Conservation (phyloP, 2,888 invertebrate genomes). For the Clanis bilineata region DNA sequence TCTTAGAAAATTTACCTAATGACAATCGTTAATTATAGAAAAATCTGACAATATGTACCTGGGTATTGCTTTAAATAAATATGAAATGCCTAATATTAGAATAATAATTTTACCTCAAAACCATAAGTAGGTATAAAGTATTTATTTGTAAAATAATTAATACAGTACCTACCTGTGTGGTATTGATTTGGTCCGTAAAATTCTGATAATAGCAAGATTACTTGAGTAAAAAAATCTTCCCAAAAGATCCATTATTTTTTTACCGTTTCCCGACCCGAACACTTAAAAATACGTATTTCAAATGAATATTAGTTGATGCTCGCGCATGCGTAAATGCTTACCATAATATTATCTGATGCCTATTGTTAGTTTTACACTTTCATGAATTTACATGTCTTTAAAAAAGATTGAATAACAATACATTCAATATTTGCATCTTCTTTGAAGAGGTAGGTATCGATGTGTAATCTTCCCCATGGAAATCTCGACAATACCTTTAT, state of each 20-base stretch:
- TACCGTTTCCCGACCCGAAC: not conserved
- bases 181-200: not conserved
- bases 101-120: too few relatives aligned
- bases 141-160: too few relatives aligned
- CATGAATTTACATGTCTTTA: not conserved
- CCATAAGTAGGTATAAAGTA: too few relatives aligned
- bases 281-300: not conserved
- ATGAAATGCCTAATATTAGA: too few relatives aligned
- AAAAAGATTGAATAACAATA: not conserved
- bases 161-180: not conserved
- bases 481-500: too few relatives aligned
- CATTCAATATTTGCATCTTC: not conserved
- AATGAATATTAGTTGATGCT: not conserved
- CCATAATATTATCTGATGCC: slow-evolving; percentile 16
- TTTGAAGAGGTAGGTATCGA: too few relatives aligned
- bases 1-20: too few relatives aligned
- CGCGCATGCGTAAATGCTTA: not conserved
- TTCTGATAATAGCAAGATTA: not conserved
- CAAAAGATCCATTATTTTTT: not conserved
- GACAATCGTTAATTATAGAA: too few relatives aligned
- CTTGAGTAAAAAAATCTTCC: not conserved
- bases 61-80: too few relatives aligned
- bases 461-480: not conserved
- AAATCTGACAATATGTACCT: too few relatives aligned
- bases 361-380: not conserved